Conservation (phyloP, 2,888 invertebrate species). For the Mesodorylaimus sp. region DNA sequence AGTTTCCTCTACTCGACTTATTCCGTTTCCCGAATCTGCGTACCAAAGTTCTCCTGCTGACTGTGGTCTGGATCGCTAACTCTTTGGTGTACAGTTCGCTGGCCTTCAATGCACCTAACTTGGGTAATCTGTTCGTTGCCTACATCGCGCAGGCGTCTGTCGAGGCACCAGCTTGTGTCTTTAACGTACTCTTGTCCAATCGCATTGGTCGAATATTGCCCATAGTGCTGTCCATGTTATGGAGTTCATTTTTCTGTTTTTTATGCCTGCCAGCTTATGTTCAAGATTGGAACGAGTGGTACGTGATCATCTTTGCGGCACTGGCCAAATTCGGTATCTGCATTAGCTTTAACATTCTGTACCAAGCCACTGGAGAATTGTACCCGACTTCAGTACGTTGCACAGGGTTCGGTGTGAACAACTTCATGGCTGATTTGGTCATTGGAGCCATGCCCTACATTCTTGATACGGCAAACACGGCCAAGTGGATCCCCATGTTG, state of each 20-base stretch:
- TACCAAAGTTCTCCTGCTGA: slow-evolving; percentile 4
- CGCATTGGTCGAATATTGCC: slow-evolving; percentile 10
- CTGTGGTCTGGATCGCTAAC: slow-evolving; percentile 8
- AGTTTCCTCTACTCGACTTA: slow-evolving; percentile 1
- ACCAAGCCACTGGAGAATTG: slow-evolving; percentile 7
- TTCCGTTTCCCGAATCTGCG: slow-evolving; percentile 9
- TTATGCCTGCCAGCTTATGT: neutral
- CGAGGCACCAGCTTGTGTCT: slow-evolving; percentile 9
- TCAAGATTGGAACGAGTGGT: too few species aligned
- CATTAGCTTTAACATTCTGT: slow-evolving; percentile 8
- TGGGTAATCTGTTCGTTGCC: slow-evolving; percentile 9
- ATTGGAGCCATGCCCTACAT: slow-evolving; percentile 5
- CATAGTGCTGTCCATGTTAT: slow-evolving; percentile 5
- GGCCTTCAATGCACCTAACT: slow-evolving; percentile 7
- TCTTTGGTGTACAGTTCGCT: slow-evolving; percentile 12
- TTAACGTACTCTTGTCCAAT: slow-evolving; percentile 3
- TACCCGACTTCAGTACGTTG: slow-evolving; percentile 11
- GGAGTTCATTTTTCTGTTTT: slow-evolving; percentile 5
- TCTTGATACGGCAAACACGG: neutral
- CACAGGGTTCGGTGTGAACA: slow-evolving; percentile 2
- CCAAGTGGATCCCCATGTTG: slow-evolving; percentile 1
- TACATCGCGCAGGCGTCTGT: slow-evolving; percentile 6
- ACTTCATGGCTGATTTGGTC: neutral
- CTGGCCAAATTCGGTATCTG: slow-evolving; percentile 10
- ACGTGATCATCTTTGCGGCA: slow-evolving; percentile 8